These are phyloP conservation scores for Metopolophium dirhodum DNA, from an alignment of 1,140 invertebrate genomes.

Conservation along the genomic window DNA sequence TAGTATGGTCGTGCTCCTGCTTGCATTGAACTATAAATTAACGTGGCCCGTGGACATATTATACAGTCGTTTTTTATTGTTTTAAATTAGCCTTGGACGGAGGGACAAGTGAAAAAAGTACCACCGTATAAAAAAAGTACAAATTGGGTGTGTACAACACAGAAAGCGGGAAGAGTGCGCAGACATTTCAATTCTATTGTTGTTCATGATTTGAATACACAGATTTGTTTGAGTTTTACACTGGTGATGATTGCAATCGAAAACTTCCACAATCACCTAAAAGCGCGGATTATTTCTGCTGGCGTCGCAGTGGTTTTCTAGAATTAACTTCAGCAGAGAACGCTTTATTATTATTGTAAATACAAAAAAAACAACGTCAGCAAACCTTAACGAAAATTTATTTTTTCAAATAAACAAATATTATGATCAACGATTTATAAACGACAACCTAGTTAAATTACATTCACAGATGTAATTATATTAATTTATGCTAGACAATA, in stretches of 20 bases:
- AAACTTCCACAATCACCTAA: constrained; percentile 35
- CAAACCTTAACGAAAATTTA: neutral
- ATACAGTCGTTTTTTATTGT: neutral
- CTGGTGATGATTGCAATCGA: neutral
- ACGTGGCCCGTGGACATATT: neutral
- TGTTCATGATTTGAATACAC: constrained; percentile 27
- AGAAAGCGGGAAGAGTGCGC: neutral
- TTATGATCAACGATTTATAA: neutral
- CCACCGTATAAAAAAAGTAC: neutral
- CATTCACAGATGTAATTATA: neutral
- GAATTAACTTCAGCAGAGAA: neutral
- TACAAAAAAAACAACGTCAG: neutral
- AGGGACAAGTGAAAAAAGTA: neutral
- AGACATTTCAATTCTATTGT: constrained; percentile 14
- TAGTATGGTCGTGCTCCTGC: neutral
- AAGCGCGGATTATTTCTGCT: neutral
- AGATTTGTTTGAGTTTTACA: neutral
- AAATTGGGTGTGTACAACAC: neutral
- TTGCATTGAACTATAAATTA: neutral
- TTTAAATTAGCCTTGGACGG: neutral
- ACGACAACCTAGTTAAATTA: neutral
- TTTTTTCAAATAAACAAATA: neutral
- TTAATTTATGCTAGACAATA: neutral
- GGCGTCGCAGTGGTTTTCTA: neutral
- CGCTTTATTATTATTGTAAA: neutral